Conservation (phyloP, 2,113 vertebrate genomes). For the Nyctibius bracteatus region DNA sequence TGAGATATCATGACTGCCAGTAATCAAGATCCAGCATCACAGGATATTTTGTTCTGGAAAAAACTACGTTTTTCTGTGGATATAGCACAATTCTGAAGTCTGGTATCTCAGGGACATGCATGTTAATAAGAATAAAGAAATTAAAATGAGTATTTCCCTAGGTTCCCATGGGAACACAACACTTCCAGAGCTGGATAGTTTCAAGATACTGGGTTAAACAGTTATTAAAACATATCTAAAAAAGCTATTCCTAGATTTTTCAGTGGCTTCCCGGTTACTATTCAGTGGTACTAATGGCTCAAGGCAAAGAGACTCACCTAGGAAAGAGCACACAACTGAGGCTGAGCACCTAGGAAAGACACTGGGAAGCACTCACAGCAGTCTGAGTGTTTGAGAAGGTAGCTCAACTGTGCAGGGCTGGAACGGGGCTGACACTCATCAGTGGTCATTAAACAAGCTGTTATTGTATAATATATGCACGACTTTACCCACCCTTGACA, state of each 20-base stretch:
- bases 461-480: not conserved
- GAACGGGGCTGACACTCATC: not conserved
- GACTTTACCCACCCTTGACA: not conserved
- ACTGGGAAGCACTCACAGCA: not conserved
- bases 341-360: not conserved
- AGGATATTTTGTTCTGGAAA: not conserved
- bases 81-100: not conserved
- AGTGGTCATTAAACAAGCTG: not conserved
- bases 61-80: not conserved
- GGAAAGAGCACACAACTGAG: not conserved
- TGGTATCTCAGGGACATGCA: not conserved
- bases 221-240: not conserved
- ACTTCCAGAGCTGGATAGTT: not conserved
- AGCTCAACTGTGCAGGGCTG: not conserved
- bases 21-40: not conserved
- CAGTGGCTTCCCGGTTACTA: not conserved
- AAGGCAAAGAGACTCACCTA: not conserved
- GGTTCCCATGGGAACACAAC: constrained; percentile 8
- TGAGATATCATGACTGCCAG: not conserved
- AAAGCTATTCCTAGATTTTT: not conserved
- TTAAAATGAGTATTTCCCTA: not conserved
- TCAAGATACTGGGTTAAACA: not conserved
- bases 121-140: not conserved
- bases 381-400: not conserved
- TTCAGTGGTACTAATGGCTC: not conserved